phyloP scores from a whole-genome alignment of 2,888 invertebrate species.

The Archaeoteleia sp. region DNA sequence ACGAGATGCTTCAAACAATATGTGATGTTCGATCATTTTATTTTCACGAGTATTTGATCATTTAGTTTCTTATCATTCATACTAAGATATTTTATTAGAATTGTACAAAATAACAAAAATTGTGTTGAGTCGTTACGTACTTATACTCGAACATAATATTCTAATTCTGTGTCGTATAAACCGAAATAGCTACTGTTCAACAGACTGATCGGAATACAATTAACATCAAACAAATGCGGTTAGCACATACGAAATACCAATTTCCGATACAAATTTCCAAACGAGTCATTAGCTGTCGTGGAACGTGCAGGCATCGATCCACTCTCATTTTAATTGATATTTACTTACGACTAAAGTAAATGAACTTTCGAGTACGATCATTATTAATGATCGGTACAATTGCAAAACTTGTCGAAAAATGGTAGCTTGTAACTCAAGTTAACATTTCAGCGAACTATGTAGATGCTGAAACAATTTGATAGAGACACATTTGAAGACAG shows the following conservation, averaged over 20 bases:
- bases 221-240: constrained; percentile 20
- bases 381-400: constrained; percentile 45
- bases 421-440: constrained; percentile 40
- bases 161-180: not conserved
- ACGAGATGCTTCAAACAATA: constrained; percentile 41
- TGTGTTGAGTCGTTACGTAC: not conserved
- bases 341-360: constrained; percentile 38
- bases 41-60: constrained; percentile 29
- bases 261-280: constrained; percentile 39
- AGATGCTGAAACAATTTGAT: constrained; percentile 10
- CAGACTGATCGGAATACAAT: constrained; percentile 12
- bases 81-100: too few relatives aligned
- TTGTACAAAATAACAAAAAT: too few relatives aligned
- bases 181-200: not conserved
- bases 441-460: constrained; percentile 34
- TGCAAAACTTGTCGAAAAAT: constrained; percentile 48
- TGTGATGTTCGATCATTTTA: constrained; percentile 28
- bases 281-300: constrained; percentile 33
- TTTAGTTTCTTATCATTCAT: too few relatives aligned
- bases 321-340: constrained; percentile 49
- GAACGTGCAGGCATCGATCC: constrained; percentile 35
- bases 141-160: too few relatives aligned
- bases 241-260: constrained; percentile 17
- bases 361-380: constrained; percentile 40
- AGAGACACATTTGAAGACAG: constrained; percentile 24